Evolutionary conservation across 1,140 invertebrate species (phyloP).

Genomic region (Araneus ventricosus): DNA sequence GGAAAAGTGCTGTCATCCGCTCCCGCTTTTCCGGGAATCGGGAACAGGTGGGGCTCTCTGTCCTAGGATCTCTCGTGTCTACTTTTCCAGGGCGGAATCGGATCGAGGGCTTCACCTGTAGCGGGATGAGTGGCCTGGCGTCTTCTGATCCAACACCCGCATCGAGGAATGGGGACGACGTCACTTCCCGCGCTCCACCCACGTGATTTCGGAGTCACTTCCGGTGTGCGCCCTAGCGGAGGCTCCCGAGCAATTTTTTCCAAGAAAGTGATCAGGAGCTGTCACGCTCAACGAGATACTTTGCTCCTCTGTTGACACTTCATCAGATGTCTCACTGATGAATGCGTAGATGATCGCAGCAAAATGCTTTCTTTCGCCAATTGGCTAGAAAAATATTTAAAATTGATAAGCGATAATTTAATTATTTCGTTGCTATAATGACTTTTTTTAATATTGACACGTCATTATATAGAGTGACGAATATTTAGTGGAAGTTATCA

Average conservation of each 20-base stretch:
- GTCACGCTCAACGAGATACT: too few relatives aligned
- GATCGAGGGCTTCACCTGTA: conserved; percentile 19
- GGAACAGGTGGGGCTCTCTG: not conserved
- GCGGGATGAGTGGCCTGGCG: conserved; percentile 38
- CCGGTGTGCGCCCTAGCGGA: conserved; percentile 41
- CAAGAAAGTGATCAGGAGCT: not conserved
- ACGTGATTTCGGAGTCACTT: conserved; percentile 47
- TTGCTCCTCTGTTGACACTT: too few relatives aligned
- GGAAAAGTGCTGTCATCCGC: conserved; percentile 38
- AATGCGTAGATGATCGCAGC: too few relatives aligned
- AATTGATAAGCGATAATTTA: too few relatives aligned
- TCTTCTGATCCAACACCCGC: conserved; percentile 62
- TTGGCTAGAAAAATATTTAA: too few relatives aligned
- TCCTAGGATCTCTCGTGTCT: not conserved
- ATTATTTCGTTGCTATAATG: too few relatives aligned
- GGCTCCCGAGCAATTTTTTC: not conserved
- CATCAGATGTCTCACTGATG: too few relatives aligned
- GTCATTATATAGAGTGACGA: too few relatives aligned
- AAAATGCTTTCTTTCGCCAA: too few relatives aligned
- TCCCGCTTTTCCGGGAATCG: not conserved
- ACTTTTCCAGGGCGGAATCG: not conserved
- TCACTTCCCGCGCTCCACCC: conserved; percentile 30
- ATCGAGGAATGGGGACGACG: conserved; percentile 38
- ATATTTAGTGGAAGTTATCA: too few relatives aligned
- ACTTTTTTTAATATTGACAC: too few relatives aligned